These are phyloP conservation scores for Manis pentadactyla DNA, from an alignment of 2,797 vertebrate genomes.

Conservation along the genomic window DNA sequence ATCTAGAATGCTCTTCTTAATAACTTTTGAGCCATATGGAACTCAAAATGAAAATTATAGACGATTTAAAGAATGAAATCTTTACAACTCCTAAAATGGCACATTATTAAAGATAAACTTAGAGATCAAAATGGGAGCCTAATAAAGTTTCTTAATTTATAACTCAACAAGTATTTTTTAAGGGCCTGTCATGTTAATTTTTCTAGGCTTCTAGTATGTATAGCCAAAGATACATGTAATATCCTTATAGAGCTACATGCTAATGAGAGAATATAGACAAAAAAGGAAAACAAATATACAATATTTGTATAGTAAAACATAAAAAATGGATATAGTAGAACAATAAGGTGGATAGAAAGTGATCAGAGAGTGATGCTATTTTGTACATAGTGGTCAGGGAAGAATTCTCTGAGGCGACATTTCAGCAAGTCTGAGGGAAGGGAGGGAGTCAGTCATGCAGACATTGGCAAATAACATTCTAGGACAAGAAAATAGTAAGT, in stretches of 20 bases:
- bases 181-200: background rate
- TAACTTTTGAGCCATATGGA: background rate
- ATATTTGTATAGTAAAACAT: background rate
- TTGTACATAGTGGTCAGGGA: background rate
- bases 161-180: constrained; percentile 1
- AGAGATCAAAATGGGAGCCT: constrained; percentile 28
- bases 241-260: background rate
- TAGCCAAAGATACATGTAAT: background rate
- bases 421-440: background rate
- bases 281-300: background rate
- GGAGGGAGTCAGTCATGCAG: background rate
- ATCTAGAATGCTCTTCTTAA: background rate
- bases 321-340: too few relatives aligned
- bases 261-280: background rate
- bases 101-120: background rate
- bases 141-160: background rate
- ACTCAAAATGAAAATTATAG: constrained; percentile 1
- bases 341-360: background rate
- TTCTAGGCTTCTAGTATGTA: background rate
- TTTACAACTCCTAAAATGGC: background rate
- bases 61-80: background rate
- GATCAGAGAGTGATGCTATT: background rate
- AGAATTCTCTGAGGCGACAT: background rate
- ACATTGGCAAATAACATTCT: background rate
- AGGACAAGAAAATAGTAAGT: background rate